Conservation (phyloP, 2,888 invertebrate genomes). For the Podotricha telesiphe region DNA sequence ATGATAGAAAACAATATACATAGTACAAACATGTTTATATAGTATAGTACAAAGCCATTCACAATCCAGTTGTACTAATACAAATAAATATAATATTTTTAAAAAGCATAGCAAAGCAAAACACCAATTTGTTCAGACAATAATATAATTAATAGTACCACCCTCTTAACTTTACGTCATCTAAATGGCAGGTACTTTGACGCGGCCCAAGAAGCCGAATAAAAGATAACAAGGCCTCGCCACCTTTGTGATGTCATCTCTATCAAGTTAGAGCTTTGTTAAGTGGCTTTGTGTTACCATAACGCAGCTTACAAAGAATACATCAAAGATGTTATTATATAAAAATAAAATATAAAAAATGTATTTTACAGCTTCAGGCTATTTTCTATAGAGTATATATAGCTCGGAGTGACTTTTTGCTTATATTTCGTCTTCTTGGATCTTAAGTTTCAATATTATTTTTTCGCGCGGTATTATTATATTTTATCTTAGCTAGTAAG, state of each 20-base stretch:
- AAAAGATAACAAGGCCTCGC: slow-evolving; percentile 26
- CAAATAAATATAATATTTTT: neutral
- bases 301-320: slow-evolving; percentile 1
- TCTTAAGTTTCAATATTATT: neutral
- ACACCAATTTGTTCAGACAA: no score
- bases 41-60: no score
- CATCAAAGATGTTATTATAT: slow-evolving; percentile 16
- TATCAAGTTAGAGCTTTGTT: slow-evolving; percentile 23
- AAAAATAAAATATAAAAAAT: neutral
- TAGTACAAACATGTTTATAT: no score
- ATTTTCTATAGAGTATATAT: neutral
- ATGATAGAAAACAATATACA: no score
- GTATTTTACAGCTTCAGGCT: slow-evolving; percentile 6
- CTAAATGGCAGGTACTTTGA: slow-evolving; percentile 22
- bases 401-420: neutral
- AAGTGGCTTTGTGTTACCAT: slow-evolving; percentile 21
- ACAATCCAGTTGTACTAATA: no score
- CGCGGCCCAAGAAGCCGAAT: slow-evolving; percentile 23
- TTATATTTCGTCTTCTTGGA: neutral
- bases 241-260: slow-evolving; percentile 23
- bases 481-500: no score
- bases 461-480: no score
- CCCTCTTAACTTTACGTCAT: slow-evolving; percentile 18
- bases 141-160: slow-evolving; percentile 3
- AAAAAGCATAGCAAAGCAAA: neutral